These are phyloP conservation scores for Hoplias malabaricus DNA, from an alignment of 2,113 vertebrate species.

Conservation along the genomic window DNA sequence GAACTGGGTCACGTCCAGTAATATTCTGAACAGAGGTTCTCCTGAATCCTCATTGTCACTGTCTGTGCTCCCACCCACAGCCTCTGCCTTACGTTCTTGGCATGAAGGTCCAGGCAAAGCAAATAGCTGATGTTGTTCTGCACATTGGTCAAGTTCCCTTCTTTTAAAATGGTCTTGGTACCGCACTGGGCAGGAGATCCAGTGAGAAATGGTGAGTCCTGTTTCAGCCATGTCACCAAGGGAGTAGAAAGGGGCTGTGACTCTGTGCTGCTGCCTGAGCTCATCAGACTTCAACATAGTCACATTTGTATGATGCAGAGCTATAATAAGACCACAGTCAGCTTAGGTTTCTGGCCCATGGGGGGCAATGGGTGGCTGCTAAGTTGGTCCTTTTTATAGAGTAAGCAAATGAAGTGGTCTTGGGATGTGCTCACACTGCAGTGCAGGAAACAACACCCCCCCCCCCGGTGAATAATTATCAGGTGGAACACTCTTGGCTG, in stretches of 20 bases:
- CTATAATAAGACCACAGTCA: constrained; percentile 47
- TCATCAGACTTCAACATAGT: not conserved
- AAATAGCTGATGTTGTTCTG: constrained; percentile 74
- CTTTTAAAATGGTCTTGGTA: constrained; percentile 72
- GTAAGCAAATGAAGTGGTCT: not conserved
- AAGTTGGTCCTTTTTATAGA: constrained; percentile 38
- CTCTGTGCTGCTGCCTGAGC: not conserved
- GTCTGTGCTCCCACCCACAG: not conserved
- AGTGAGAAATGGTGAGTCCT: constrained; percentile 74
- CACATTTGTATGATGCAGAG: constrained; percentile 10
- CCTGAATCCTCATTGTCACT: constrained; percentile 29
- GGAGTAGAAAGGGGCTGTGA: not conserved
- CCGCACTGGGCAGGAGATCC: constrained; percentile 75
- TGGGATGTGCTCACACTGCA: not conserved
- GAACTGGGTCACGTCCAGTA: constrained; percentile 84
- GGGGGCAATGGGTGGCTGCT: not conserved
- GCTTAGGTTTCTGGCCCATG: constrained; percentile 36
- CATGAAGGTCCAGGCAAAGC: constrained; percentile 76
- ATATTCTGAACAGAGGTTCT: constrained; percentile 65
- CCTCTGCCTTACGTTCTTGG: constrained; percentile 25
- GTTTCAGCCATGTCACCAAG: constrained; percentile 70
- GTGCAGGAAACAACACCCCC: not conserved
- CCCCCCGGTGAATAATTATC: too few species aligned
- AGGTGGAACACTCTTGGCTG: too few species aligned
- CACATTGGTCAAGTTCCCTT: constrained; percentile 66